Percentiles rank a stretch among this genome's conserved stretches.
Conservation (phyloP, 2,888 invertebrate genomes). For the Lasioglossum morio region DNA sequence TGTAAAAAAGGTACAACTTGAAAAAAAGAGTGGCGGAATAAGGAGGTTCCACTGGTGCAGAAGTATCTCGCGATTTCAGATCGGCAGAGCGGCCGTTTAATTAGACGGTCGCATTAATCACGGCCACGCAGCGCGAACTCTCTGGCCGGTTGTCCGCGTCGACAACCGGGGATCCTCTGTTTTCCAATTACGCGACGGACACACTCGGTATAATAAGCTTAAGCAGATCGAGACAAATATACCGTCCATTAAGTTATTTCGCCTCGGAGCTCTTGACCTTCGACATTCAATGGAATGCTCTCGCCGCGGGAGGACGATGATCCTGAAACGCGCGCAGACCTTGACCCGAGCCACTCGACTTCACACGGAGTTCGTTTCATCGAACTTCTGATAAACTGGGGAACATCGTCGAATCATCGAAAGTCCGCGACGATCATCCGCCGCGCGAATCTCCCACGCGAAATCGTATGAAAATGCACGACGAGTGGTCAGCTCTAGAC, state of each 20-base stretch:
- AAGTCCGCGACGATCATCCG: not conserved
- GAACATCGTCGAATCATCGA: not conserved
- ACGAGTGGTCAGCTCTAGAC: too few relatives aligned
- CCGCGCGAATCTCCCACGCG: not conserved
- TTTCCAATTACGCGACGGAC: slow-evolving; percentile 48
- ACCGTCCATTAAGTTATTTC: slow-evolving; percentile 59
- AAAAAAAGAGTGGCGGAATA: too few relatives aligned
- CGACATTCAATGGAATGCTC: slow-evolving; percentile 69
- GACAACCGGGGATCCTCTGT: slow-evolving; percentile 37
- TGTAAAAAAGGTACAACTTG: too few relatives aligned
- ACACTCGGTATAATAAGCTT: slow-evolving; percentile 42
- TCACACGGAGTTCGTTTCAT: slow-evolving; percentile 42
- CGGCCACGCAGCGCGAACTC: slow-evolving; percentile 39
- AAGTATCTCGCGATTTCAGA: not conserved
- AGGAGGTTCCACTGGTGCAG: too few relatives aligned
- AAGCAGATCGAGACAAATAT: slow-evolving; percentile 63
- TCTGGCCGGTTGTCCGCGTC: slow-evolving; percentile 21
- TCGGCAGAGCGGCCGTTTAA: slow-evolving; percentile 52
- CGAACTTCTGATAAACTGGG: slow-evolving; percentile 40
- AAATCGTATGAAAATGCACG: too few relatives aligned
- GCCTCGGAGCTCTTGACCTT: slow-evolving; percentile 66
- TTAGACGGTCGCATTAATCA: slow-evolving; percentile 57
- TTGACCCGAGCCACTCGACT: slow-evolving; percentile 69
- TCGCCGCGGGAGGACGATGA: slow-evolving; percentile 70
- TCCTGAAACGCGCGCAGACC: slow-evolving; percentile 73